Base-by-base conservation (phyloP, 1,140 invertebrate genomes). In the Papilio machaon region DNA sequence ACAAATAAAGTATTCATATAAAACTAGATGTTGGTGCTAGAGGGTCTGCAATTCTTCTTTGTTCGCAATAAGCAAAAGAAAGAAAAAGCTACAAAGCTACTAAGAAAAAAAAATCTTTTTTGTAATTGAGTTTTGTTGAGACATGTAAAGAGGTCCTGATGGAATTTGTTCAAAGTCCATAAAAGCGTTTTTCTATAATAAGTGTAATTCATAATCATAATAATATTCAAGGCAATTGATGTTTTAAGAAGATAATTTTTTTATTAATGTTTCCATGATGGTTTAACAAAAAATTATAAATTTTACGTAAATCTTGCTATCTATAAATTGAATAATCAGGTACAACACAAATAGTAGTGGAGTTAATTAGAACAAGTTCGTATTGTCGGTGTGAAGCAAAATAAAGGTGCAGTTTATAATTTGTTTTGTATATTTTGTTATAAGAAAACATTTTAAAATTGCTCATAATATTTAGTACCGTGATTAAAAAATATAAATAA, bases 281-380 rank as follows among this genome's bases (percentile, higher is more conserved):
- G 87, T 84, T 88, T 82, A 89, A 88, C 88, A 92, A 94, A 92
- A 94, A 91, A 67, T 13, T 89, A 87, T 89, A 82, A 85, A 84
- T 80, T 84, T 82, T 85, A 82, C 90, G 89, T 83, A 90, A 92
- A 89, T 89, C 77, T 96, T 96, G 95, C 95, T 96, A 88, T 77
- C 85, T 94, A 91, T 84, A 90, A 86, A 89, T 90, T 84, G 86
- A 86, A 85, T 89, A 90, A 87, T 87, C 81, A 70, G 86, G 85
- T 92, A 88, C 84, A 87, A 91, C 88, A 85, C 84, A 83, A 89
- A 85, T 89, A 94, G 90, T 92, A 90, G 82, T 87, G 23, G 87
- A 81, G 87, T 86, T 85, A 85, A 87, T 82, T 86, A 90, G 86
- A 88, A 88, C 81, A 80, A 84, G 89, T 82, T 84, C 86, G 89